Evolutionary conservation across 2,888 invertebrate species (phyloP), one percentile per base, ranked within the genome.

Genomic region (Euclidia mi): DNA sequence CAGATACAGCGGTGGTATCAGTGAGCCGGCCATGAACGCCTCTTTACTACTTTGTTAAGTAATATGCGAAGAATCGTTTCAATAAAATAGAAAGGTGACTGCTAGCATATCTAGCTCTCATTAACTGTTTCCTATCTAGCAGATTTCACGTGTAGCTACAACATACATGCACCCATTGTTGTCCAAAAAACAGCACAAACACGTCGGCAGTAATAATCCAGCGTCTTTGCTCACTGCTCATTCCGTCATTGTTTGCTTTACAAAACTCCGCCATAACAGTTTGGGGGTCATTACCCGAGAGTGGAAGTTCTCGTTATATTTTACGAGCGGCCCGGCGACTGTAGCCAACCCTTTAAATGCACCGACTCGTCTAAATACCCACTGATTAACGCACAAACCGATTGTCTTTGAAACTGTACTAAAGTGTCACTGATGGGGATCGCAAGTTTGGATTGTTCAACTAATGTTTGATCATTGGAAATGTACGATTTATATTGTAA

Each of bases 251-350:
- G 53, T 69, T 77, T 68, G 63, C 56, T 68, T 65, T 58, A 61
- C 59, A 65, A 71, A 70, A 73, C 43, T 60, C 58, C 48, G 53
- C 52, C 66, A 72, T 71, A 73, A 65, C 67, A 73, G 52, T 77
- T 68, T 42, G 58, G 66, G 71, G 58, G 66, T 70, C 76, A 71
- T 82, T 79, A 80, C 53, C 51, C 34, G 62, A 72, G 76, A 81
- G 82, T 81, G 69, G 74, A 71, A 61, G 58, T 56, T 70, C 77
- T 79, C 85, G 79, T 90, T 85, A 87, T 87, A 86, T 88, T 89
- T 89, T 85, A 90, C 80, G 80, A 77, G 76, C 77, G 77, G 67
- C 63, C 70, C 67, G 71, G 69, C 65, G 50, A 70, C 75, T 76
- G 73, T 78, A 79, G 82, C 79, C 85, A 82, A 63, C 66, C 70